A percentile compares a stretch with the other conserved stretches of the same genome.
These are phyloP conservation scores for Pseudopodoces humilis DNA, from an alignment of 2,113 vertebrate genomes.

Conservation along the genomic window DNA sequence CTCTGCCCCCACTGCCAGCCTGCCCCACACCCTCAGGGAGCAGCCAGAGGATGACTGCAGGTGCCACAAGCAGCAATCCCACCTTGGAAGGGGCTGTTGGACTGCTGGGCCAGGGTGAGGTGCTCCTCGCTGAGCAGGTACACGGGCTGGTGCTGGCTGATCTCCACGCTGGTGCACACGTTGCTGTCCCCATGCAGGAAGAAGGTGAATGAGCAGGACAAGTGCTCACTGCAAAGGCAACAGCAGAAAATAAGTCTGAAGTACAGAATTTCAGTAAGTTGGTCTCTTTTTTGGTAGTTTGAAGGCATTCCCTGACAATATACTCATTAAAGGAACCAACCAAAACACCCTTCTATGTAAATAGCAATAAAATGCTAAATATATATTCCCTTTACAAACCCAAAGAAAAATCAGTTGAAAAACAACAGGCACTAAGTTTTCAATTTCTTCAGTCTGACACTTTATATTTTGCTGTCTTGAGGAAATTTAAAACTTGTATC, in stretches of 20 bases:
- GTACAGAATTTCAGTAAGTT: not conserved
- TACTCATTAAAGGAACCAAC: not conserved
- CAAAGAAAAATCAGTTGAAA: not conserved
- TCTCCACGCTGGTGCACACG: constrained; percentile 99
- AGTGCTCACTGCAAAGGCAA: constrained; percentile 84
- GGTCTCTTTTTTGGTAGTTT: not conserved
- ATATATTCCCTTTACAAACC: not conserved
- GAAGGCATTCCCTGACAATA: not conserved
- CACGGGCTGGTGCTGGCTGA: constrained; percentile 98
- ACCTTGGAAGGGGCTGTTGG: constrained; percentile 97
- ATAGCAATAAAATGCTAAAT: not conserved
- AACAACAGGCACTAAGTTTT: not conserved
- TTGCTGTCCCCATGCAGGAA: constrained; percentile 98
- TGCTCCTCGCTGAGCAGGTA: constrained; percentile 97
- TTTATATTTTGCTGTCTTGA: not conserved
- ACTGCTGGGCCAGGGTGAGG: constrained; percentile 92
- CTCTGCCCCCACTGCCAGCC: not conserved
- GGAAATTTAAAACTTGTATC: not conserved
- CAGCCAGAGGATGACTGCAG: fast-evolving
- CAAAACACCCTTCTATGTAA: not conserved
- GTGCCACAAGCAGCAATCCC: not conserved
- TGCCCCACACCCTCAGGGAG: not conserved
- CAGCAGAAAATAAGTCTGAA: not conserved
- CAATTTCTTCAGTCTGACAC: not conserved
- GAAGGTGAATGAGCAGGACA: constrained; percentile 98